phyloP scores from a whole-genome alignment of 2,888 invertebrate genomes.

The Drosophila meridionalis region DNA sequence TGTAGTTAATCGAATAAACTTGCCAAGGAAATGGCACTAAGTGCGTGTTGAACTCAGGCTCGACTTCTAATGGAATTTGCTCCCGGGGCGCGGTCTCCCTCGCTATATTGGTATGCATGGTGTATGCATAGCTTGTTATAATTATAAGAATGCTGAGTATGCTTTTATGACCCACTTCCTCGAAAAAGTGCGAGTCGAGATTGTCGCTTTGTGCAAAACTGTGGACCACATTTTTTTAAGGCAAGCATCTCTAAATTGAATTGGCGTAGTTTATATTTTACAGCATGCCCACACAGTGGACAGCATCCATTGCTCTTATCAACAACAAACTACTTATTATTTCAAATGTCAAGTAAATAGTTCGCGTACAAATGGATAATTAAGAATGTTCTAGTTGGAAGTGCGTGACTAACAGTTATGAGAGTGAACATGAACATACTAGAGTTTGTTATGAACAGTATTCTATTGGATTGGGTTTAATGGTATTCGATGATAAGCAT shows the following conservation, averaged over 20 bases:
- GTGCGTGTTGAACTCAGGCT: constrained; percentile 67
- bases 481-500: neutral
- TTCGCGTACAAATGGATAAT: constrained; percentile 2
- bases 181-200: constrained; percentile 22
- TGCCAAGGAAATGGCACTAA: constrained; percentile 72
- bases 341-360: constrained; percentile 4
- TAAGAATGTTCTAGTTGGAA: neutral
- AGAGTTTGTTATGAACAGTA: neutral
- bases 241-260: constrained; percentile 4
- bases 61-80: constrained; percentile 75
- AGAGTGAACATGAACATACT: neutral
- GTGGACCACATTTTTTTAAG: neutral
- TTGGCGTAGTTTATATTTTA: constrained; percentile 7
- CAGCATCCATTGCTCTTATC: neutral
- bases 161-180: constrained; percentile 41
- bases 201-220: constrained; percentile 10
- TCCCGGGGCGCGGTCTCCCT: constrained; percentile 39
- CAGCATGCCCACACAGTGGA: neutral
- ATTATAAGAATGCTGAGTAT: constrained; percentile 76
- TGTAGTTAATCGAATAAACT: constrained; percentile 79
- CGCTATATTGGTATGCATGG: constrained; percentile 72
- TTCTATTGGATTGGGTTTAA: neutral
- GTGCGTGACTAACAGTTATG: neutral
- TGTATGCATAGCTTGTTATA: constrained; percentile 74
- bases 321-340: neutral